Evolutionary conservation across 2,113 vertebrate species (phyloP), one percentile per base, ranked within the genome.

Genomic region (Brachyistius frenatus): DNA sequence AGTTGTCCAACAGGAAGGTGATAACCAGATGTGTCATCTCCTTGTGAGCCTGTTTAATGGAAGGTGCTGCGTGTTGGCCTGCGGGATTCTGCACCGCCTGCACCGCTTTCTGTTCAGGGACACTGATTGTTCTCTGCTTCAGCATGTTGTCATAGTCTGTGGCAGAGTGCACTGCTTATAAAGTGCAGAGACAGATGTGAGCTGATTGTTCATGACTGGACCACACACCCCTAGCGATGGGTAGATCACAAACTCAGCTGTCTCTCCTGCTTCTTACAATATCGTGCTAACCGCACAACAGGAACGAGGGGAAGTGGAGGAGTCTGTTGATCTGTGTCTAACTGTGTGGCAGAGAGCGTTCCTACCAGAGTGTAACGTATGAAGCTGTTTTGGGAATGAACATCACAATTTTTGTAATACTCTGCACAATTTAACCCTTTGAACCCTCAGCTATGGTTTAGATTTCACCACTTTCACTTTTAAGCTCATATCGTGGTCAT

Each of bases 21-120:
- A 23, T 71, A 68, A 68, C 30, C 6, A 36, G 31, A 68, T 16
- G 54, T 53, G 55, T 61, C 55, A 8, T 31, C 31, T 49, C 33
- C 32, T 44, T 8, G 4, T 0, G 4, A 32, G 33, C 50, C 64
- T 13, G 16, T 58, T 39, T 52, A 1, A 39, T 54, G 23, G n/a
- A 58, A 41, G 54, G 54, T 49, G 32, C 61, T 39, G 46, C 31
- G 31, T 46, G 50, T 16, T 65, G 44, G 32, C 53, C 31, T 57
- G 39, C 14, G 36, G 31, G 30, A 53, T 36, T 56, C 39, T 49
- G 52, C 5, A 0, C 2, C 6, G 44, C 41, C 39, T 49, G 52
- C 5, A 0, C 2, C 6, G 44, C 41, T 49, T 30, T 30, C 16
- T 14, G 36, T 49, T 71, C 49, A 49, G 41, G 16, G 67, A 35